A percentile compares a stretch with the other conserved stretches of the same genome.
Conservation (phyloP, 1,140 invertebrate genomes). For the Zaprionus vittiger region DNA sequence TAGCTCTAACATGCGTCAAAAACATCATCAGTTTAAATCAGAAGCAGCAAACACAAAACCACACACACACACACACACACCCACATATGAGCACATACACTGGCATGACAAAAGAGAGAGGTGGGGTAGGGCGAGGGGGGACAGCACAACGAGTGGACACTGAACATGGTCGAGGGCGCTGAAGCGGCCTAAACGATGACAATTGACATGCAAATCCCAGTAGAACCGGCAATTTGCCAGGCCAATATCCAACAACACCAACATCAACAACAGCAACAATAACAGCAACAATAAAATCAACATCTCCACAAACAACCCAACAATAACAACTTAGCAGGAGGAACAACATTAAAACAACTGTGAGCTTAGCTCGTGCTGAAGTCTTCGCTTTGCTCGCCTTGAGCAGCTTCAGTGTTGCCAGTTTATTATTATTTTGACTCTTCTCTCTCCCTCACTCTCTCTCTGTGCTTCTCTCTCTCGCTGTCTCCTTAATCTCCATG, state of each 20-base stretch:
- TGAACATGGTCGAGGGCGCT: slow-evolving; percentile 9
- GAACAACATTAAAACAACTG: not conserved
- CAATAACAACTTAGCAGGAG: not conserved
- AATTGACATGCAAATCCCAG: slow-evolving; percentile 74
- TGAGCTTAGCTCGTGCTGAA: not conserved
- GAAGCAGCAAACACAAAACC: not conserved
- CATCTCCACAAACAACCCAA: not conserved
- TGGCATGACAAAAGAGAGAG: not conserved
- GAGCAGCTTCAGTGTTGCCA: slow-evolving; percentile 1
- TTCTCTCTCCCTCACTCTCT: slow-evolving; percentile 4
- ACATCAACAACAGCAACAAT: not conserved
- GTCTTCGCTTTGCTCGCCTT: slow-evolving; percentile 17
- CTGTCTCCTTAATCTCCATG: slow-evolving; percentile 17
- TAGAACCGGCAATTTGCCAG: slow-evolving; percentile 59
- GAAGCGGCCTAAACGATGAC: slow-evolving; percentile 57
- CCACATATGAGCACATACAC: not conserved
- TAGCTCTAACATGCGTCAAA: slow-evolving; percentile 46
- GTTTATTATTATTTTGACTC: slow-evolving; percentile 13
- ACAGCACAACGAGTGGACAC: slow-evolving; percentile 24
- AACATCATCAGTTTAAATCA: slow-evolving; percentile 42
- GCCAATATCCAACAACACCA: slow-evolving; percentile 47
- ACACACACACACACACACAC: slow-evolving; percentile 15
- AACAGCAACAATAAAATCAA: not conserved
- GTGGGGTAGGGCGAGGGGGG: not conserved
- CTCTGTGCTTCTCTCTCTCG: slow-evolving; percentile 37